These are phyloP conservation scores for Ptilodon capucinus DNA, from an alignment of 2,888 invertebrate genomes.

Conservation along the genomic window DNA sequence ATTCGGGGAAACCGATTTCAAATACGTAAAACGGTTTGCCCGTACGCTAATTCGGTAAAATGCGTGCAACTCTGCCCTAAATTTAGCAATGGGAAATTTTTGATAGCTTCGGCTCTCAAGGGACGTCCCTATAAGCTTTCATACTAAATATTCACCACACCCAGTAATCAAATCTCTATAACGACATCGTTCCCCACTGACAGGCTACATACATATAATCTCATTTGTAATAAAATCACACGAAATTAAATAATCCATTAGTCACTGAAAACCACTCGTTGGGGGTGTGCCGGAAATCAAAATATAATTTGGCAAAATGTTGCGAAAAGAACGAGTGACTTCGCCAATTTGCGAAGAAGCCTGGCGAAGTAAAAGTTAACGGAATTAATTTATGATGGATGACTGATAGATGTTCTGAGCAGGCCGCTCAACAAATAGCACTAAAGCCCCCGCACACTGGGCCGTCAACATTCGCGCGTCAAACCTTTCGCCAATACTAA, in stretches of 20 bases:
- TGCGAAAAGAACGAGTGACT: constrained; percentile 26
- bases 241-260: constrained; percentile 53
- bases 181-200: constrained; percentile 7
- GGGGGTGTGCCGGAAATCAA: constrained; percentile 37
- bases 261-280: constrained; percentile 41
- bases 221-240: constrained; percentile 39
- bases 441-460: constrained; percentile 1
- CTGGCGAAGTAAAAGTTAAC: constrained; percentile 38
- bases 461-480: too few species aligned
- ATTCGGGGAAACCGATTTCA: constrained; percentile 13
- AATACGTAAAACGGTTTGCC: constrained; percentile 6
- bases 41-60: not conserved
- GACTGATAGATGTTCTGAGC: constrained; percentile 16
- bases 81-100: constrained; percentile 2
- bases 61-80: not conserved
- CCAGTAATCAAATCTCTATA: constrained; percentile 11
- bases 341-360: constrained; percentile 43
- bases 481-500: too few species aligned
- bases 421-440: constrained; percentile 5
- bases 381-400: constrained; percentile 38
- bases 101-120: constrained; percentile 3
- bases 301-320: constrained; percentile 56
- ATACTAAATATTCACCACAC: constrained; percentile 9
- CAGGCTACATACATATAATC: constrained; percentile 26
- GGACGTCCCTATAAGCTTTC: constrained; percentile 10